Evolutionary conservation across 2,888 invertebrate species (phyloP).

Genomic region (Eupsilia transversa): DNA sequence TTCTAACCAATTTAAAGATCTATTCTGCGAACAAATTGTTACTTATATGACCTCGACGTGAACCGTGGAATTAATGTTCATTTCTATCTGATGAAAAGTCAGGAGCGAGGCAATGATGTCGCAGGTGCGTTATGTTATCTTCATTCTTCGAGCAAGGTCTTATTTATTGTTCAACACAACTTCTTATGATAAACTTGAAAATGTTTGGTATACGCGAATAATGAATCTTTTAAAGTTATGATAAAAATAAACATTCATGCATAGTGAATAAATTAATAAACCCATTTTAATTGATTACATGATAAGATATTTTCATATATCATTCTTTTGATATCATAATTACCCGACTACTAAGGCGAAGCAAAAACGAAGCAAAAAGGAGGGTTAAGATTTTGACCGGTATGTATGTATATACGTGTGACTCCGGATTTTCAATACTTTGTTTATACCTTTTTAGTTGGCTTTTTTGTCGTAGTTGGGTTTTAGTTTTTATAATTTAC

Average conservation of each 20-base stretch:
- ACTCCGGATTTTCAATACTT: too few species aligned
- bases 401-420: too few species aligned
- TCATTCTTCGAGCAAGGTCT: conserved; percentile 19
- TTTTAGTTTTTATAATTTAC: too few species aligned
- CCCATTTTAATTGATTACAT: conserved; percentile 26
- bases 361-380: too few species aligned
- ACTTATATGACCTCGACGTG: conserved; percentile 56
- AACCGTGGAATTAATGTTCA: conserved; percentile 53
- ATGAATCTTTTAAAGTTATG: conserved; percentile 7
- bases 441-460: too few species aligned
- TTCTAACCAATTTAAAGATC: conserved; percentile 57
- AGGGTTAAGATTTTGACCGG: too few species aligned
- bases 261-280: conserved; percentile 11
- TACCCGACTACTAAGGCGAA: too few species aligned
- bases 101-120: conserved; percentile 24
- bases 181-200: conserved; percentile 5
- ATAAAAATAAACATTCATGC: conserved; percentile 28
- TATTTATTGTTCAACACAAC: conserved; percentile 17
- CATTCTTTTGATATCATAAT: background rate
- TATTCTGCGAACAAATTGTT: conserved; percentile 55
- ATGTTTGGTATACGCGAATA: conserved; percentile 11
- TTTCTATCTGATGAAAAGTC: conserved; percentile 49
- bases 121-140: conserved; percentile 23
- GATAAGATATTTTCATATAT: conserved; percentile 23
- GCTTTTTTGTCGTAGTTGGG: too few species aligned